Conservation (phyloP, 2,797 vertebrate genomes). For the Catostomus latipinnis region DNA sequence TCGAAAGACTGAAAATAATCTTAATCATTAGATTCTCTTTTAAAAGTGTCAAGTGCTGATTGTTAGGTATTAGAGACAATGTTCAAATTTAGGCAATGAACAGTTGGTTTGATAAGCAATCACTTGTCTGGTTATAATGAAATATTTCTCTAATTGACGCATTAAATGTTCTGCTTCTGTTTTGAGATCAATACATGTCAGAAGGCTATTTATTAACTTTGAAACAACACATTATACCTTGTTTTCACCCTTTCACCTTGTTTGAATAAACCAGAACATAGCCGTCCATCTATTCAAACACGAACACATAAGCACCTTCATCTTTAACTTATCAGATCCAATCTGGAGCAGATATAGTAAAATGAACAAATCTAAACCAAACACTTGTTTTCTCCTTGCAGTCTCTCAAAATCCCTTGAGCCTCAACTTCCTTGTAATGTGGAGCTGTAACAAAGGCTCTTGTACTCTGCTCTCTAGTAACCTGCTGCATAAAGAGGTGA, state of each 20-base stretch:
- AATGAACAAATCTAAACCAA: not conserved
- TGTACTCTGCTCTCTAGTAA: slow-evolving; percentile 6
- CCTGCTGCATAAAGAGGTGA: not conserved
- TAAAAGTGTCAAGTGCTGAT: slow-evolving; percentile 57
- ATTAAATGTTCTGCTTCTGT: not conserved
- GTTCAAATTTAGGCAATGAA: slow-evolving; percentile 18
- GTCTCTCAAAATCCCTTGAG: not conserved
- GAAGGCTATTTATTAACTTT: not conserved
- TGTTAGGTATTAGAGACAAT: slow-evolving; percentile 28
- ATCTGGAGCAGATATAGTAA: not conserved
- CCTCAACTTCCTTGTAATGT: not conserved
- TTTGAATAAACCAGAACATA: slow-evolving; percentile 17
- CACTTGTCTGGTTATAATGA: slow-evolving; percentile 51
- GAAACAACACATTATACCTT: not conserved
- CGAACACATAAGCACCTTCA: not conserved
- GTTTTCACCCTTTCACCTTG: not conserved
- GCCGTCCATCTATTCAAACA: not conserved
- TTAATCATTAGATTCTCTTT: slow-evolving; percentile 25
- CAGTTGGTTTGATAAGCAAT: slow-evolving; percentile 46
- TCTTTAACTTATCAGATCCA: not conserved
- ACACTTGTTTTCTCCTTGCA: not conserved
- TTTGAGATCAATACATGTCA: slow-evolving; percentile 28
- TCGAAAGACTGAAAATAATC: slow-evolving; percentile 6
- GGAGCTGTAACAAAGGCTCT: not conserved
- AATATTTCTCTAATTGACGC: slow-evolving; percentile 13